Conservation (phyloP, 2,113 vertebrate genomes). For the Chaetodon auriga region DNA sequence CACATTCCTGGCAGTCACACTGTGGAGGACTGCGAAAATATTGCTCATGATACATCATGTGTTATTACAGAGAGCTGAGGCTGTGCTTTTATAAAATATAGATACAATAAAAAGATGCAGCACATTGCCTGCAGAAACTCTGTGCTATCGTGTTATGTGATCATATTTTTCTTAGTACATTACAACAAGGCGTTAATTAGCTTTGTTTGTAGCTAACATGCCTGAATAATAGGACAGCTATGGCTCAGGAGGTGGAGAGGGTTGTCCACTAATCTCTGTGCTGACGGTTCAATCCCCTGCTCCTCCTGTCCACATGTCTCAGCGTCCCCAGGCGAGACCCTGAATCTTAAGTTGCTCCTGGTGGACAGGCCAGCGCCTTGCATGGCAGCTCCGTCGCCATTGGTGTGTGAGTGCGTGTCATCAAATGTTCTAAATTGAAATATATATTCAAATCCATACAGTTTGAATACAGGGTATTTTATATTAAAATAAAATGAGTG, state of each 20-base stretch:
- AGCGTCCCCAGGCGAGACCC: too few species aligned
- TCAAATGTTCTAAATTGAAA: too few species aligned
- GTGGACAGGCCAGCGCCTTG: too few species aligned
- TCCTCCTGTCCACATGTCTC: not conserved
- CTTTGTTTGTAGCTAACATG: not conserved
- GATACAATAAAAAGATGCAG: not conserved
- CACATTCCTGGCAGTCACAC: slow-evolving; percentile 8
- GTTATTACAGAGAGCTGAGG: not conserved
- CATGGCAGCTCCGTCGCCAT: not conserved
- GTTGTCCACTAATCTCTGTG: not conserved
- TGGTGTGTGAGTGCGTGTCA: too few species aligned
- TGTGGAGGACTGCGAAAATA: not conserved
- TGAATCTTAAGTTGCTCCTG: too few species aligned
- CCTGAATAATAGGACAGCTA: too few species aligned
- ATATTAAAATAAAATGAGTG: too few species aligned
- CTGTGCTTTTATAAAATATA: not conserved
- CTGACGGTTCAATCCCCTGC: too few species aligned
- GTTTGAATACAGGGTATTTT: too few species aligned
- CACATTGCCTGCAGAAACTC: not conserved
- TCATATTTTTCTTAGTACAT: not conserved
- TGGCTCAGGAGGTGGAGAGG: not conserved
- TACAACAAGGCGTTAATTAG: not conserved
- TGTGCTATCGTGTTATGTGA: not conserved
- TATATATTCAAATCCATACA: too few species aligned
- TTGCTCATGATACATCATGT: not conserved